These are phyloP conservation scores for Entomyzon cyanotis DNA, from an alignment of 2,113 vertebrate species.

Conservation along the genomic window DNA sequence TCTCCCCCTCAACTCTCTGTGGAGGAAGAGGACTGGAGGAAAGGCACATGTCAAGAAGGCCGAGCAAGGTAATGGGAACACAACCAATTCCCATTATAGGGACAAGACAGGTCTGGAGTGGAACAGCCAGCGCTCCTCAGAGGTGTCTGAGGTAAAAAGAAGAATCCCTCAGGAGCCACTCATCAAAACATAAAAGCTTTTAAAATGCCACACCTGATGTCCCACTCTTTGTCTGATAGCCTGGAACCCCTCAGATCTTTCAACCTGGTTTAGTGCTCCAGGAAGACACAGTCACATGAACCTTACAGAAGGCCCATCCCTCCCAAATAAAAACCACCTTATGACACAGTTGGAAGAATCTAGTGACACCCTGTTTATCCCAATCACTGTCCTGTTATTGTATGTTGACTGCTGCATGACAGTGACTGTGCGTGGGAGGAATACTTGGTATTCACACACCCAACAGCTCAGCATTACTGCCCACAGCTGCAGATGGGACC, in stretches of 20 bases:
- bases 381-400: background rate
- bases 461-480: background rate
- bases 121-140: background rate
- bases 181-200: background rate
- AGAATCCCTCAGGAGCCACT: background rate
- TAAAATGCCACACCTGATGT: background rate
- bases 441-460: background rate
- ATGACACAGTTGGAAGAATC: constrained; percentile 14
- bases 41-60: background rate
- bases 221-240: background rate
- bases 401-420: background rate
- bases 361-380: constrained; percentile 33
- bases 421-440: background rate
- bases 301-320: background rate
- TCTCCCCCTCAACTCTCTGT: background rate
- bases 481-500: background rate
- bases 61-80: background rate
- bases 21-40: background rate
- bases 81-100: background rate
- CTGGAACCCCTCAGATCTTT: background rate
- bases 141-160: background rate
- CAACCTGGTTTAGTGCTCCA: background rate
- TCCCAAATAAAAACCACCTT: constrained; percentile 16
- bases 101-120: background rate
- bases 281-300: background rate